phyloP scores from a whole-genome alignment of 2,113 vertebrate species.

The Lutjanus erythropterus region DNA sequence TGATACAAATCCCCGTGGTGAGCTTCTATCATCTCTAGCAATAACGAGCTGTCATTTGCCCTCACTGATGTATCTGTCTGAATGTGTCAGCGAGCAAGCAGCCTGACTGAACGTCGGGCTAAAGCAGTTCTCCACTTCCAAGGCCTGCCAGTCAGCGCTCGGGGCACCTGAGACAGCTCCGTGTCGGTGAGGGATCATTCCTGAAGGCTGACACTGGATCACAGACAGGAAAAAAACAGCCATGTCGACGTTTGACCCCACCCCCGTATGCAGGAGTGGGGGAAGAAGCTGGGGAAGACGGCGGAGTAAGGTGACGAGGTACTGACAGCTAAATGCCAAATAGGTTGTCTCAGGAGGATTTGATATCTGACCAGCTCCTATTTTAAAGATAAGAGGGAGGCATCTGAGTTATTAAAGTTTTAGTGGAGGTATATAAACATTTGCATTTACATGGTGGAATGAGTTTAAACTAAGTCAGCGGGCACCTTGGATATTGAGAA shows the following conservation, averaged over 20 bases:
- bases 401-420: conserved; percentile 70
- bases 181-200: conserved; percentile 68
- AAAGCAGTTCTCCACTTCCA: conserved; percentile 79
- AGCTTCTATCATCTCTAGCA: conserved; percentile 78
- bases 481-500: conserved; percentile 67
- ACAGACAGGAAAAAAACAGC: conserved; percentile 55
- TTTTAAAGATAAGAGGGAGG: conserved; percentile 63
- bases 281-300: conserved; percentile 24
- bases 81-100: conserved; percentile 74
- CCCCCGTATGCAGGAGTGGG: conserved; percentile 31
- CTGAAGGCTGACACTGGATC: conserved; percentile 76
- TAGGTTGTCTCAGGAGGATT: conserved; percentile 64
- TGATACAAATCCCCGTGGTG: conserved; percentile 80
- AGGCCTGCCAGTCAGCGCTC: conserved; percentile 78
- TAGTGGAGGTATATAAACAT: conserved; percentile 42
- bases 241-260: conserved; percentile 73
- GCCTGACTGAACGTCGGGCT: conserved; percentile 73
- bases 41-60: conserved; percentile 83
- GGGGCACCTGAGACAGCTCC: conserved; percentile 75
- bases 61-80: conserved; percentile 80
- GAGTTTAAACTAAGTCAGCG: conserved; percentile 63
- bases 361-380: conserved; percentile 57
- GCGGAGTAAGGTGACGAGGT: conserved; percentile 41
- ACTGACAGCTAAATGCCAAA: conserved; percentile 75
- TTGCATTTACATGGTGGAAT: conserved; percentile 57